These are phyloP conservation scores for Adineta ricciae DNA, from an alignment of 2,888 invertebrate species.

Conservation along the genomic window DNA sequence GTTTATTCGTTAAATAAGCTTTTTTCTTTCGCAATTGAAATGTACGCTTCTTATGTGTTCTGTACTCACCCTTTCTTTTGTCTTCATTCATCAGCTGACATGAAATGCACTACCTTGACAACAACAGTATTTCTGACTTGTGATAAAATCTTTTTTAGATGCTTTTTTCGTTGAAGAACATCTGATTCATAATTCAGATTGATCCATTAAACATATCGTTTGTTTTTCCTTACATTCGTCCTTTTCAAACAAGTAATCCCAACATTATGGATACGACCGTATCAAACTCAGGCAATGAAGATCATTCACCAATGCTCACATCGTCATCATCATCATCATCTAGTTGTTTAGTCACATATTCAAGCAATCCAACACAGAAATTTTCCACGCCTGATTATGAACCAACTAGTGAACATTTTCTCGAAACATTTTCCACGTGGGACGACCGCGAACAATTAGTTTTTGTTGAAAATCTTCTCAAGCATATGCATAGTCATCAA, in stretches of 20 bases:
- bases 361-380: background rate
- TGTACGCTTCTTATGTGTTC: background rate
- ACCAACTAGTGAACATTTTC: background rate
- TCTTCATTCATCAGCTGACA: background rate
- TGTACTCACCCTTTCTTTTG: background rate
- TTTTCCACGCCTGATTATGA: background rate
- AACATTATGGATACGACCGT: background rate
- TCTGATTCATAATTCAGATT: background rate
- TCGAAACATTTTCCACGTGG: conserved; percentile 44
- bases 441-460: conserved; percentile 82
- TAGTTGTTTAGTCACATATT: background rate
- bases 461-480: conserved; percentile 83
- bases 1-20: background rate
- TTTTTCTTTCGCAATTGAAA: background rate
- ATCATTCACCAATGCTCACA: background rate
- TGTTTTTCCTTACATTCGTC: background rate
- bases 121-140: background rate
- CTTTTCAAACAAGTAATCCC: background rate
- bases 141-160: background rate
- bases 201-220: background rate
- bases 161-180: background rate
- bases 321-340: background rate
- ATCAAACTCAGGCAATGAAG: background rate
- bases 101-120: background rate
- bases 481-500: conserved; percentile 96